Conservation (phyloP, 2,888 invertebrate species). For the Platerodrilus igneus region DNA sequence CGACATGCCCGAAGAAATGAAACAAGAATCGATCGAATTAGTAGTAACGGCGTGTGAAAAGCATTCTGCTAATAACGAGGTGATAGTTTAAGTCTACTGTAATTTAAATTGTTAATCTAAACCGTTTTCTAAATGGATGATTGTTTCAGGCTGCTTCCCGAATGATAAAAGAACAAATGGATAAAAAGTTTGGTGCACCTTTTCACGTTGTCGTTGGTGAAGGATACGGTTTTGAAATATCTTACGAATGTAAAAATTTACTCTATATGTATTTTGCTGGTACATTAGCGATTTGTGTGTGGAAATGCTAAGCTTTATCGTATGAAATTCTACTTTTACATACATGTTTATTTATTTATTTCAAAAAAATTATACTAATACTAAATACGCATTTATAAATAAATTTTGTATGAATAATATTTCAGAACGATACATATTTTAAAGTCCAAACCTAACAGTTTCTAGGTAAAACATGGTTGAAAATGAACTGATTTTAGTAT, state of each 20-base stretch:
- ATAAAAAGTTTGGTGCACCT: conserved; percentile 90
- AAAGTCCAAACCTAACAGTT: no score
- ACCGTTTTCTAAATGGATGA: no score
- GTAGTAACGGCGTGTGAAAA: conserved; percentile 94
- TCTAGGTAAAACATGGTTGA: no score
- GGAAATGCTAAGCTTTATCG: conserved; percentile 92
- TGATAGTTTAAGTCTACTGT: conserved; percentile 37
- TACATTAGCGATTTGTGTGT: conserved; percentile 80
- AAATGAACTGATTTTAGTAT: no score
- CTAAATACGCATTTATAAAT: no score
- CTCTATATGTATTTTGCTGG: conserved; percentile 89
- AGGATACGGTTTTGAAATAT: conserved; percentile 89
- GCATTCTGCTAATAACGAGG: conserved; percentile 78
- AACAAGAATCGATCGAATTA: conserved; percentile 82
- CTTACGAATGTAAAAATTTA: conserved; percentile 83
- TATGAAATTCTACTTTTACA: no score
- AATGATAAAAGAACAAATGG: conserved; percentile 91
- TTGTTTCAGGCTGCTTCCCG: conserved; percentile 72
- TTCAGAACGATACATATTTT: no score
- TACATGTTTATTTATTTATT: no score
- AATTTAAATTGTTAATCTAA: background rate
- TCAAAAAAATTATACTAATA: no score
- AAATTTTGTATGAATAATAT: no score
- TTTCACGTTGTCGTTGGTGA: conserved; percentile 97
- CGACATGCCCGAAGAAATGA: conserved; percentile 93